phyloP scores from a whole-genome alignment of 2,797 vertebrate genomes.

The Meriones psammophilus region DNA sequence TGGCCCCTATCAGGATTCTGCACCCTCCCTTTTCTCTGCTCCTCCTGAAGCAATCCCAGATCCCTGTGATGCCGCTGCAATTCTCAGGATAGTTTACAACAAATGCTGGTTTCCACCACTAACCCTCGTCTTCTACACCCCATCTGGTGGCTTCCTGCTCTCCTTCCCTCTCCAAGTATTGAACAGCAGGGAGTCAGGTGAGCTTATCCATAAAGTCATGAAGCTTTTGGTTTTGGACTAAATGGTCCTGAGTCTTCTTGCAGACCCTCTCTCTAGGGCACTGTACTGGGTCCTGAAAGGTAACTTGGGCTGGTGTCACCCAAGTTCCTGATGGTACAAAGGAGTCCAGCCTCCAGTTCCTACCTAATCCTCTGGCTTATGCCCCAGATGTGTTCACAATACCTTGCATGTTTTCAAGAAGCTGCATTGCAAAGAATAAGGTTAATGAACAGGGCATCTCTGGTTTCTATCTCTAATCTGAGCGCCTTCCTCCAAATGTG shows the following conservation, averaged over 20 bases:
- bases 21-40: rapidly evolving
- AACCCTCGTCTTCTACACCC: background rate
- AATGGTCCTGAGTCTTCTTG: too few relatives aligned
- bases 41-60: background rate
- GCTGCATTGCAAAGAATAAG: background rate
- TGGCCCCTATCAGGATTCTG: background rate
- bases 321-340: background rate
- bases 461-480: background rate
- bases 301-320: rapidly evolving
- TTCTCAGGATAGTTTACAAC: background rate
- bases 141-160: rapidly evolving
- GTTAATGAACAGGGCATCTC: background rate
- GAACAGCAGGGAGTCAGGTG: background rate
- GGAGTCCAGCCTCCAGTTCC: too few relatives aligned
- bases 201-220: background rate
- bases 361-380: background rate
- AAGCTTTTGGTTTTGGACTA: rapidly evolving
- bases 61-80: background rate
- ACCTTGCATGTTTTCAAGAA: background rate
- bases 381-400: background rate
- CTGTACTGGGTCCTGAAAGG: background rate
- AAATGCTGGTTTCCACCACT: background rate
- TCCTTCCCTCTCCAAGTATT: background rate
- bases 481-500: background rate
- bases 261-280: background rate